phyloP scores from a whole-genome alignment of 2,113 vertebrate species.

The Cyanoderma ruficeps region DNA sequence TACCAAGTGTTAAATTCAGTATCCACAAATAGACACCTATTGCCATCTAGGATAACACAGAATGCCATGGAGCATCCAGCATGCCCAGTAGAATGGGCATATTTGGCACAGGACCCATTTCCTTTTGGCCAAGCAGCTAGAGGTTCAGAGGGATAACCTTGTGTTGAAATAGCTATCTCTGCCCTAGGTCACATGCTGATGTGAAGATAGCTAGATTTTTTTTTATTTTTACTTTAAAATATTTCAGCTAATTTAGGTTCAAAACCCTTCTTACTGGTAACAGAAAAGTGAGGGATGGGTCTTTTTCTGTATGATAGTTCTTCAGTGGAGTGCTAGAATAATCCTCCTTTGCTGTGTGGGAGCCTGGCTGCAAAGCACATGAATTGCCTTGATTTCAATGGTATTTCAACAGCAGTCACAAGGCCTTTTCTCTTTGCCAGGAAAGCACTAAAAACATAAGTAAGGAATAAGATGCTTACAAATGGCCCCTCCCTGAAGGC shows the following conservation, averaged over 20 bases:
- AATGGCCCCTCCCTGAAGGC: not conserved
- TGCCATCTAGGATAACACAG: not conserved
- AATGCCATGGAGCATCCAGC: not conserved
- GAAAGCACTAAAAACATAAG: not conserved
- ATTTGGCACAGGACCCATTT: not conserved
- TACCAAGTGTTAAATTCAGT: not conserved
- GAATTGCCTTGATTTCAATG: not conserved
- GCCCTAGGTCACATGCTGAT: not conserved
- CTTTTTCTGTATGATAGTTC: not conserved
- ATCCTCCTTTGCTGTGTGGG: not conserved
- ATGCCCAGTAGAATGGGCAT: not conserved
- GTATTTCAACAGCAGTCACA: not conserved
- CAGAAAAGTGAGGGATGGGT: not conserved
- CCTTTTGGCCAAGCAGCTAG: not conserved
- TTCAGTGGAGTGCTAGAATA: not conserved
- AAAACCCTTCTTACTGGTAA: not conserved
- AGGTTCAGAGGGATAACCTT: not conserved
- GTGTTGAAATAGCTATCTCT: not conserved
- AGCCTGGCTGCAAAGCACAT: not conserved
- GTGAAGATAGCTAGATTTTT: not conserved
- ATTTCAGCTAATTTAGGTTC: not conserved
- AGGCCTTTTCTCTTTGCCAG: not conserved
- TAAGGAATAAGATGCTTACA: not conserved
- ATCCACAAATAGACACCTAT: not conserved
- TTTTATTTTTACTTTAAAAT: not conserved